A percentile compares a stretch with the other conserved stretches of the same genome.
Conservation (phyloP, 2,113 vertebrate genomes). For the Ceratotherium simum region DNA sequence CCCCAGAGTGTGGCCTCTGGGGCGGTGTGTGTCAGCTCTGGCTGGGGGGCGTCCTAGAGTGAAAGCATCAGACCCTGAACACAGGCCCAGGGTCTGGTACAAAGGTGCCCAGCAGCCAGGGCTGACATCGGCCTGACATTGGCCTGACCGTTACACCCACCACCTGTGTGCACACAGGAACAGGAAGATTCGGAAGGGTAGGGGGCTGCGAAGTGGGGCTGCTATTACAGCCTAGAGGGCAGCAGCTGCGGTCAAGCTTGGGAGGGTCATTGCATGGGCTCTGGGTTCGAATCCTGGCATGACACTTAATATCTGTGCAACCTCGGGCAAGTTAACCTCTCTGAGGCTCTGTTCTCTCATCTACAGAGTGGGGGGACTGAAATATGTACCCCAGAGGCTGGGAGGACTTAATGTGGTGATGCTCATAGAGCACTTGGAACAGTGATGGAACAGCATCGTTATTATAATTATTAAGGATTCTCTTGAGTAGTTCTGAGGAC, state of each 20-base stretch:
- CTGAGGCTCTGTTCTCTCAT: not conserved
- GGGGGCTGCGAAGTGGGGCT: accelerated
- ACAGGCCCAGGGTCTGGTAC: not conserved
- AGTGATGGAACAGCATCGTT: not conserved
- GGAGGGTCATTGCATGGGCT: not conserved
- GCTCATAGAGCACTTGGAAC: not conserved
- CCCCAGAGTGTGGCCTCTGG: not conserved
- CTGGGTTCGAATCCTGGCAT: not conserved
- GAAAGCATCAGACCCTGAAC: not conserved
- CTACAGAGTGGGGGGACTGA: not conserved
- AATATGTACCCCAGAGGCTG: not conserved
- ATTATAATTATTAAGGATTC: not conserved
- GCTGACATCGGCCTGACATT: not conserved
- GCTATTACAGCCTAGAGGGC: too few species aligned
- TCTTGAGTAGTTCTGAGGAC: not conserved
- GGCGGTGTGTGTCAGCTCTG: not conserved
- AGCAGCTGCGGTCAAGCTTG: not conserved
- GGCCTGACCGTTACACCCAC: not conserved
- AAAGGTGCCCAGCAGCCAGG: not conserved
- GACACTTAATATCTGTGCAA: not conserved
- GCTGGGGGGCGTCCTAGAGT: not conserved
- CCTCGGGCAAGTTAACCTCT: not conserved
- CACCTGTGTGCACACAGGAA: not conserved
- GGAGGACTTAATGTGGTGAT: not conserved
- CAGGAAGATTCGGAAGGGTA: not conserved